phyloP scores from a whole-genome alignment of 2,797 vertebrate species.

The Leptodactylus fallax region DNA sequence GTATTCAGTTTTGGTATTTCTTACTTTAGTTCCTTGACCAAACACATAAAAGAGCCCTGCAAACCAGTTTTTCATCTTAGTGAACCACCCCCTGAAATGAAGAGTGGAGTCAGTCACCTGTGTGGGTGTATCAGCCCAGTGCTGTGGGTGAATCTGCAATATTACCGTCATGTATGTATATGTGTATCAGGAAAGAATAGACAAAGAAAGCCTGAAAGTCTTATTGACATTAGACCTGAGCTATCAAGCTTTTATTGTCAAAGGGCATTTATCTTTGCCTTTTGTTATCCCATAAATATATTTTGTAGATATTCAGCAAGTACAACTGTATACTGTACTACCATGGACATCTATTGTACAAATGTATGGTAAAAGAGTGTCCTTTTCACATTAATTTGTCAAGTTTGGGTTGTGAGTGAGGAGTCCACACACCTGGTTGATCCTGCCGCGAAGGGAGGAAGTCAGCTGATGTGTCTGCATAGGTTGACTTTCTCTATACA shows the following conservation, averaged over 20 bases:
- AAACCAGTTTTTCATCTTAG: constrained; percentile 40
- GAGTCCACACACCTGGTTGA: too few species aligned
- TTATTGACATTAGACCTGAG: not conserved
- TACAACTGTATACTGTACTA: too few species aligned
- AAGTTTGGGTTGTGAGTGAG: too few species aligned
- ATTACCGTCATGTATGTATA: constrained; percentile 12
- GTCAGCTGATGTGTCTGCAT: too few species aligned
- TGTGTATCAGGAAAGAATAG: not conserved
- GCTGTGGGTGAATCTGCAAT: not conserved
- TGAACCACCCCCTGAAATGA: not conserved
- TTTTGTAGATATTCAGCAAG: too few species aligned
- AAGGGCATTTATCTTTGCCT: not conserved
- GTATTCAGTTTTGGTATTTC: not conserved
- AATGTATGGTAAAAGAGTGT: too few species aligned
- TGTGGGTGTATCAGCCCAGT: not conserved
- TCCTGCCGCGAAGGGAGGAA: too few species aligned
- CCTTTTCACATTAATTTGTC: too few species aligned
- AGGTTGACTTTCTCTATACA: too few species aligned
- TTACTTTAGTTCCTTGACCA: not conserved
- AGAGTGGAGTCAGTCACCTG: not conserved
- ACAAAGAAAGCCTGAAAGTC: not conserved
- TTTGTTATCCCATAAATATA: not conserved
- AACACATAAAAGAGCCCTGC: not conserved
- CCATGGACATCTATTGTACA: too few species aligned
- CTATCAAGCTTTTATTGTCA: not conserved